These are phyloP conservation scores for Leucopsar rothschildi DNA, from an alignment of 2,113 vertebrate genomes.

Conservation along the genomic window DNA sequence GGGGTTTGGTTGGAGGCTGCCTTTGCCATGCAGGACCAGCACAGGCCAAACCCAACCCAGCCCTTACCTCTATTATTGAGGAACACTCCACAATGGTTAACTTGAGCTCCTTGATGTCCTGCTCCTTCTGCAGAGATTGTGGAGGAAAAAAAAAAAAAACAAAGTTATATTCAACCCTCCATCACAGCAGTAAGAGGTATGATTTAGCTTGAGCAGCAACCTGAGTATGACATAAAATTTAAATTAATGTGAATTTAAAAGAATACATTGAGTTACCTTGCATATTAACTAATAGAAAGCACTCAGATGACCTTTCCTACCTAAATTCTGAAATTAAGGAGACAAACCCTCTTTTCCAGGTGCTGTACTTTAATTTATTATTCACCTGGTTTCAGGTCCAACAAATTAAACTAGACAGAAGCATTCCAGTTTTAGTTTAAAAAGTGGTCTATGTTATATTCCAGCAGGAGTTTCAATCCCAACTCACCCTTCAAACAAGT, in stretches of 20 bases:
- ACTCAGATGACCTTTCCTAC: not conserved
- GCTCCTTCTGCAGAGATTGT: slow-evolving; percentile 74
- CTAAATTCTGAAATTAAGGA: not conserved
- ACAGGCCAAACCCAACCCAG: not conserved
- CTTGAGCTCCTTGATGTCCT: slow-evolving; percentile 81
- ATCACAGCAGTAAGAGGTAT: not conserved
- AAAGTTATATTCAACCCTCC: not conserved
- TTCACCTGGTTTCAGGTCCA: not conserved
- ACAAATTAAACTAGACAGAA: not conserved
- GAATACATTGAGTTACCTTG: not conserved
- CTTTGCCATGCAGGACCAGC: not conserved
- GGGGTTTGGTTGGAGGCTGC: not conserved
- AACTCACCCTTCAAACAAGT: not conserved
- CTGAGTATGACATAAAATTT: not conserved
- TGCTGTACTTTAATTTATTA: not conserved
- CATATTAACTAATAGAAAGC: not conserved
- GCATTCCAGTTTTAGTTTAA: not conserved
- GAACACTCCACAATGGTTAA: slow-evolving; percentile 79
- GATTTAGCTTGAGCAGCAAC: not conserved
- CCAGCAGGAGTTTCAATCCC: not conserved
- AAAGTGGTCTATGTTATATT: not conserved
- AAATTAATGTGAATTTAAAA: not conserved
- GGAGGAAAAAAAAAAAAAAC: not conserved
- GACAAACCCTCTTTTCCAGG: not conserved
- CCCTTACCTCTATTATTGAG: slow-evolving; percentile 81